Evolutionary conservation across 2,888 invertebrate genomes (phyloP).

Genomic region (Cistogaster globosa): DNA sequence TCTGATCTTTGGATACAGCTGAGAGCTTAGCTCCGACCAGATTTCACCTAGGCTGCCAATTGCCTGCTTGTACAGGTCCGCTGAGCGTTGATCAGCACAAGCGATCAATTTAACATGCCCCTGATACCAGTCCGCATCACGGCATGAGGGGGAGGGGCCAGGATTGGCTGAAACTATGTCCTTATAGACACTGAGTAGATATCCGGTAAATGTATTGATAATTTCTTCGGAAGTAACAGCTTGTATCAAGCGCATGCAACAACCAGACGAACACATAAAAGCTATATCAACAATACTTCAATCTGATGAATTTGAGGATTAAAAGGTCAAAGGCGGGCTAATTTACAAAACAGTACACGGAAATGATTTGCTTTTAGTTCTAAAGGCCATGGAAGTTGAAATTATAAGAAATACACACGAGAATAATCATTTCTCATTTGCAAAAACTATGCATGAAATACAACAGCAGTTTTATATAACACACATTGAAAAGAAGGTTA

Average conservation of each 20-base stretch:
- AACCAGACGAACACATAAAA: slow-evolving; percentile 22
- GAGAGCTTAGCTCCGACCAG: too few species aligned
- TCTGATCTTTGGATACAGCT: too few species aligned
- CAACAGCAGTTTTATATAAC: slow-evolving; percentile 59
- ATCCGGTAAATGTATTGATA: neutral
- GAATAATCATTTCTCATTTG: slow-evolving; percentile 52
- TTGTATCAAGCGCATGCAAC: neutral
- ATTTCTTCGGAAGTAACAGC: slow-evolving; percentile 43
- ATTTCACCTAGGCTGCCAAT: too few species aligned
- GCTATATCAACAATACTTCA: slow-evolving; percentile 27
- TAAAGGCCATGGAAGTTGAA: slow-evolving; percentile 36
- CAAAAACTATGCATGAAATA: slow-evolving; percentile 47
- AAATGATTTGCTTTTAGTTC: slow-evolving; percentile 63
- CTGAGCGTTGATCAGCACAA: too few species aligned
- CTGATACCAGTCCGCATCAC: too few species aligned
- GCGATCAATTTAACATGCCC: too few species aligned
- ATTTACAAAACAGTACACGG: slow-evolving; percentile 55
- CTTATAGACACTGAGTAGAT: slow-evolving; percentile 30
- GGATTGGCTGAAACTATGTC: too few species aligned
- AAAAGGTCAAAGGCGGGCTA: slow-evolving; percentile 46
- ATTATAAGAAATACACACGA: slow-evolving; percentile 61
- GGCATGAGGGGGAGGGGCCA: too few species aligned
- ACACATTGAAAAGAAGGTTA: slow-evolving; percentile 41
- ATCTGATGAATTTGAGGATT: slow-evolving; percentile 12
- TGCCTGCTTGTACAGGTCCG: too few species aligned